Evolutionary conservation across 2,113 vertebrate species (phyloP), one percentile per base, ranked within the genome.

Genomic region (Tragulus kanchil): DNA sequence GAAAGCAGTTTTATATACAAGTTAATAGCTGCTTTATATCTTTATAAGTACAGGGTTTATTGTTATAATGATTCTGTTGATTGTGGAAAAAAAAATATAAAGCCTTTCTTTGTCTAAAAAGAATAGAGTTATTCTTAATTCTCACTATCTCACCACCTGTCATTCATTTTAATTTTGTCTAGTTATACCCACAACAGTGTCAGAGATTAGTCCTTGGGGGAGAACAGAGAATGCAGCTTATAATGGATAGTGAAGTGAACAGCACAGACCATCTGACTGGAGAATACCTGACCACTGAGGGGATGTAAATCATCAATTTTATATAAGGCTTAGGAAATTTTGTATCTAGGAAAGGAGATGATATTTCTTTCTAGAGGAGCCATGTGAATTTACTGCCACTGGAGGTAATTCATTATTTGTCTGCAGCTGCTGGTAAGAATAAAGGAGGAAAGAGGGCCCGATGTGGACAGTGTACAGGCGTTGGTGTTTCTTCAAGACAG

Each of bases 301-400:
- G 56, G 48, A 28, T 31, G 16, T 67, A 58, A 65, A 71, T n/a
- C 87, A 85, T 16, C 75, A 14, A 15, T 73, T 56, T 87, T 87
- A 25, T 48, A 23, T 64, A 75, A 65, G 81, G 75, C 42, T 45
- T 81, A 59, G 50, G 85, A 93, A 59, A 6, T 42, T 2, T 78
- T 85, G 15, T 36, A n/a, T 78, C 64, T 54, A 89, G 75, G 48
- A 52, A 85, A 59, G 62, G 84, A 93, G 71, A 7, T 31, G 5
- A 64, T 17, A 59, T 92, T 97, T 78, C 25, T 87, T 87, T 77
- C 42, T 48, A 88, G 81, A 97, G 64, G 58, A 88, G 6, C n/a
- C 45, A 19, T 26, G 77, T 90, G 64, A 94, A 56, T 62, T 77
- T 54, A 48, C 14, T 67, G 6, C 28, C 28, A 17, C 5, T 73